Base-by-base conservation (phyloP, 2,888 invertebrate species). In the Harpagoxenus sublaevis region DNA sequence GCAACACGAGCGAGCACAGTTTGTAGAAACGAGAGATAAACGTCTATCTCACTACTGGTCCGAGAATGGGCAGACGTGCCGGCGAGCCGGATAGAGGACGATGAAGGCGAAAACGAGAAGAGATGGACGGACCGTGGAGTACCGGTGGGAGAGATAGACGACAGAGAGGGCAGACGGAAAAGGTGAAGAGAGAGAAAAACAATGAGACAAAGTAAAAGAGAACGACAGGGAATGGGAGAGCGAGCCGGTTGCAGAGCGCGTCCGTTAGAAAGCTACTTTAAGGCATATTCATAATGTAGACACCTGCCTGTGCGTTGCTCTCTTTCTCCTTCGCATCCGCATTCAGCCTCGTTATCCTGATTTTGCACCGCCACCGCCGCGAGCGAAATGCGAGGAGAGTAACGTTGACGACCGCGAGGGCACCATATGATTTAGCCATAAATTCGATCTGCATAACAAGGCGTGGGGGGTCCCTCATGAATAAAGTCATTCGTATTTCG, bases 401-500 rank as follows among this genome's bases (percentile, higher is more conserved):
- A 81, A 73, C 87, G 86, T 84, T 85, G 89, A 86, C 89, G 85
- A 88, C 84, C 87, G 89, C 87, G 88, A 87, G 87, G 88, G 42
- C 88, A 83, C 84, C 89, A 87, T 89, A 88, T 91, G 89, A 91
- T 91, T 93, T 89, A 91, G 88, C 90, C 90, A 88, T 91, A 93
- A 94, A 93, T 93, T 92, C 89, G 89, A 94, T 94, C 92, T 93
- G 91, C 94, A 94, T 94, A 93, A 94, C 94, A 92, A 93, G 92
- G 87, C 92, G 89, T 53, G 48, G 71, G 83, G 83, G 35, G 35
- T 6, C 82, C 86, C 87, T 91, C 91, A 92, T 93, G 94, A 94
- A 94, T 94, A 92, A 92, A 93, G 90, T 94, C 92, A 93, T 93
- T 94, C 92, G 89, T 88, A 92, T 93, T 94, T 93, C 88, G 90